A percentile compares a stretch with the other conserved stretches of the same genome.
These are phyloP conservation scores for Stylophora pistillata DNA, from an alignment of 64 coral and sea anemone species.

Conservation along the genomic window DNA sequence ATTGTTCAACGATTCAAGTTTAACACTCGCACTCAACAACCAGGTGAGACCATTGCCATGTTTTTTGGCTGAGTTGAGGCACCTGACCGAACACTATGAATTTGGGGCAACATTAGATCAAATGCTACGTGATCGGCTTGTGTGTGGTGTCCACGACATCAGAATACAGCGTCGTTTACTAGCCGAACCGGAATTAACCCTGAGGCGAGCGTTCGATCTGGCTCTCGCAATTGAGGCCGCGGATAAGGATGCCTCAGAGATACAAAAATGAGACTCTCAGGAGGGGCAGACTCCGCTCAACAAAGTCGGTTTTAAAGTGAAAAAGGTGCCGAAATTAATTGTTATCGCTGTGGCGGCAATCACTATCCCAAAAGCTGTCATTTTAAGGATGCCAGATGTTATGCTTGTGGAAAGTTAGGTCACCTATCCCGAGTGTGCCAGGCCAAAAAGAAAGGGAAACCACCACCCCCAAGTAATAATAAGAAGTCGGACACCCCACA, in stretches of 20 bases:
- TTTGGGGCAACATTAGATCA: slow-evolving; percentile 18
- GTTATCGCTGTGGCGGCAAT: slow-evolving; percentile 37
- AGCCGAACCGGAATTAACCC: slow-evolving; percentile 33
- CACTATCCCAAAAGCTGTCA: slow-evolving; percentile 53
- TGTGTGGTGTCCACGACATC: slow-evolving; percentile 13
- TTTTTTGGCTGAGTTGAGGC: slow-evolving; percentile 30
- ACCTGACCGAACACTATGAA: slow-evolving; percentile 33
- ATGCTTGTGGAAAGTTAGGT: slow-evolving; percentile 53
- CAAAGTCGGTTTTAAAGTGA: not conserved
- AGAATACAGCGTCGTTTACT: slow-evolving; percentile 28
- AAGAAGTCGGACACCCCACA: not conserved
- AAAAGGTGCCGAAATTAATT: not conserved
- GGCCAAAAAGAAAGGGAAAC: slow-evolving; percentile 2
- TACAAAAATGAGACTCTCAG: not conserved
- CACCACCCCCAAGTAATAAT: not conserved
- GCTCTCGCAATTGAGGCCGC: slow-evolving; percentile 38
- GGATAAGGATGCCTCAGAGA: slow-evolving; percentile 40
- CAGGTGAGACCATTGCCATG: not conserved
- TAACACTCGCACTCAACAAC: not conserved
- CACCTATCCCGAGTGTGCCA: slow-evolving; percentile 48
- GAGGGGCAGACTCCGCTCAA: not conserved
- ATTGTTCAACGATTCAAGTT: slow-evolving; percentile 13
- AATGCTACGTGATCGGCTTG: slow-evolving; percentile 9
- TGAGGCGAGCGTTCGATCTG: slow-evolving; percentile 37
- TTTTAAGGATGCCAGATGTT: slow-evolving; percentile 54